These are phyloP conservation scores for Helobdella robusta DNA, from an alignment of 2,888 invertebrate genomes.

Conservation along the genomic window DNA sequence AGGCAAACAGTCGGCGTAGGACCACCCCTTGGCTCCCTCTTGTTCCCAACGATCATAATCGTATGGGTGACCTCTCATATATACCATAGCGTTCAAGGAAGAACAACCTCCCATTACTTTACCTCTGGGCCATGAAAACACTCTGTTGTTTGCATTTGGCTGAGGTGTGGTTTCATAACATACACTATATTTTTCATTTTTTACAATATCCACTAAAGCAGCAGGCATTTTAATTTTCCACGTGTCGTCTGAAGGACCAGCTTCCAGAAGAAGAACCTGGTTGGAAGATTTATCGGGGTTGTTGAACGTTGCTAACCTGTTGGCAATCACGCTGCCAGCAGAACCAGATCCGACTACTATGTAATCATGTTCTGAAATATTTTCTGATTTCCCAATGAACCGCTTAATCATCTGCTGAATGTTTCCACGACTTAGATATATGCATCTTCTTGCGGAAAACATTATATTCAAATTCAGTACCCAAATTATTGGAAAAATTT, in stretches of 20 bases:
- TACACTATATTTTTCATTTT: conserved; percentile 49
- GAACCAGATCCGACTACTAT: conserved; percentile 53
- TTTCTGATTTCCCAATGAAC: background rate
- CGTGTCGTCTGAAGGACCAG: conserved; percentile 51
- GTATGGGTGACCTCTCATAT: conserved; percentile 63
- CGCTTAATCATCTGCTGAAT: too few species aligned
- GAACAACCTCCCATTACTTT: conserved; percentile 68
- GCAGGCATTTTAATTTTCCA: conserved; percentile 55
- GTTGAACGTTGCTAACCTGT: conserved; percentile 48
- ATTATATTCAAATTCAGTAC: too few species aligned
- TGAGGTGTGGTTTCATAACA: conserved; percentile 53
- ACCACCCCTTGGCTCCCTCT: conserved; percentile 72
- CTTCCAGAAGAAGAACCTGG: conserved; percentile 47
- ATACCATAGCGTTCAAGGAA: conserved; percentile 70
- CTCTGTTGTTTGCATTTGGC: conserved; percentile 48
- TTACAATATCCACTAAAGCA: conserved; percentile 53
- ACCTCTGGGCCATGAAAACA: conserved; percentile 53
- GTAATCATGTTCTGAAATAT: conserved; percentile 40
- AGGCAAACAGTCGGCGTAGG: conserved; percentile 60
- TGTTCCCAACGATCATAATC: conserved; percentile 72
- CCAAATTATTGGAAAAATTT: too few species aligned
- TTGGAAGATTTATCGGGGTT: conserved; percentile 18
- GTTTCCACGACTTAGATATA: too few species aligned
- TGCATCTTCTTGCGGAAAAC: too few species aligned
- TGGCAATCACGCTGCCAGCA: conserved; percentile 53